Base-by-base conservation (phyloP, 1,140 invertebrate species). In the Megalopta genalis region DNA sequence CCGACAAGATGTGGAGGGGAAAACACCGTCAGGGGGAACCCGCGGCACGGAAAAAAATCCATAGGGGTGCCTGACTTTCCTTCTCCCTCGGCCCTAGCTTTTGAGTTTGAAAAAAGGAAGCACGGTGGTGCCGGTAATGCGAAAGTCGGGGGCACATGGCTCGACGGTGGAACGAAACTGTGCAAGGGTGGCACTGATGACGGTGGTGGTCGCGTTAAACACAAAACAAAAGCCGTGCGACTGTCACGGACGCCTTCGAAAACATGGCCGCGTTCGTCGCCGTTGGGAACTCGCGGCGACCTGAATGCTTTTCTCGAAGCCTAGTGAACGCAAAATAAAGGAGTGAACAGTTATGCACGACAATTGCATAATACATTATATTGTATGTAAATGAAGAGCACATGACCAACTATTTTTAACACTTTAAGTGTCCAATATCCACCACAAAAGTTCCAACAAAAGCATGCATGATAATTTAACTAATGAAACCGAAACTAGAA, bases 31-130 rank as follows among this genome's bases (percentile, higher is more conserved):
- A 62, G 77, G 60, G 69, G 72, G 49, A 83, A 88, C 82, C 85
- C 81, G 86, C 80, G 81, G 84, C 81, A 85, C 82, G 78, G 83
- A 90, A 92, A 91, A 91, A 91, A 92, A 91, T 92, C 91, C 87
- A 92, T 92, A 92, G 91, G 90, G 89, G 88, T 90, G 78, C 88
- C 81, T 77, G 62, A 16, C 63, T 70, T 32, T 72, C 83, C 68
- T 39, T 72, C 32, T 76, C 62, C 52, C 77, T 84, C 70, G 0
- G 21, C 7, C 46, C 57, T 60, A 32, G 63, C 76, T 73, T 64
- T 59, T 71, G 39, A 54, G 74, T 12, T 42, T 23, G 39, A 67
- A 70, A 71, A 77, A 65, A 52, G 42, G 71, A 69, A 81, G 69
- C 73, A 81, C 52, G 69, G 52, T 42, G 65, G 64, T 74, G 69